phyloP scores from a whole-genome alignment of 2,797 vertebrate genomes.

The Hipposideros larvatus region DNA sequence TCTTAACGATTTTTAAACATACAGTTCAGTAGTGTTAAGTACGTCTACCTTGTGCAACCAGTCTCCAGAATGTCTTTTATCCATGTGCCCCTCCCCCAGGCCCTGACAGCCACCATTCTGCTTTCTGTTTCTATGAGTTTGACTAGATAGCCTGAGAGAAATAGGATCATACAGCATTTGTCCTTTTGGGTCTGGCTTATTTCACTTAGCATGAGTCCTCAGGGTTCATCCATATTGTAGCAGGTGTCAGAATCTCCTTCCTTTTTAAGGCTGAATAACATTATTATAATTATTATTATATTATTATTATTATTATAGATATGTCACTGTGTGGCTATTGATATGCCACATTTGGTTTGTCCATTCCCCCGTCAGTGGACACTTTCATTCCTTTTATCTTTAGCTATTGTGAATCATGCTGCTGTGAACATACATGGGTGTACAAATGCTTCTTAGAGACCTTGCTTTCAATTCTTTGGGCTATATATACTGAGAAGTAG shows the following conservation, averaged over 20 bases:
- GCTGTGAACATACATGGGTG: background rate
- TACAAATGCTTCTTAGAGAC: background rate
- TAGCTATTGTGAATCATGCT: background rate
- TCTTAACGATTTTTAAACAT: background rate
- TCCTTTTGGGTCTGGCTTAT: background rate
- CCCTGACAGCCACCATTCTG: background rate
- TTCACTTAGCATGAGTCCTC: background rate
- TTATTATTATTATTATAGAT: no score
- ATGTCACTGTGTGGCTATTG: background rate
- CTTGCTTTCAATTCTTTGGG: background rate
- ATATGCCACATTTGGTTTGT: background rate
- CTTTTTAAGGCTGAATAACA: background rate
- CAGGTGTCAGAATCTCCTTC: background rate
- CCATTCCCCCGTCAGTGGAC: background rate
- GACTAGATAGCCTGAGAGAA: background rate
- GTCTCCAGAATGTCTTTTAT: background rate
- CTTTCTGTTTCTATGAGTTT: background rate
- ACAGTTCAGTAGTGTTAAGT: background rate
- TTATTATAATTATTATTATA: no score
- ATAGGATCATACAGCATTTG: background rate
- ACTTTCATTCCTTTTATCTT: background rate
- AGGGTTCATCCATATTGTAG: background rate
- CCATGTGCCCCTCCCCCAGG: background rate
- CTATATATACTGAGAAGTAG: background rate
- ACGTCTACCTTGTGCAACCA: background rate